Evolutionary conservation across 2,888 invertebrate species (phyloP).

Genomic region (Ornithoptera priamus): DNA sequence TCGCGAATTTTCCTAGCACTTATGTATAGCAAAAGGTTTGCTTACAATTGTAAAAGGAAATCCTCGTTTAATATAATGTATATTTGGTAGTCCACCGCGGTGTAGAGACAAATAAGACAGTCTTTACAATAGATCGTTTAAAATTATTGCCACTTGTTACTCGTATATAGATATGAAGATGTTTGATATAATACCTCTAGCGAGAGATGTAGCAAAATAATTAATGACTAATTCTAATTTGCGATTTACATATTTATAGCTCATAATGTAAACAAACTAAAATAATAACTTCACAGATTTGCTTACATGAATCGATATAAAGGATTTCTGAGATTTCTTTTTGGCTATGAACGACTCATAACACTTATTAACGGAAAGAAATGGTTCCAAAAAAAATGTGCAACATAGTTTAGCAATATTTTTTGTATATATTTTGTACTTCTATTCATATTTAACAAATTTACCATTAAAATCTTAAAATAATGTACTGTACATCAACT

Average conservation of each 20-base stretch:
- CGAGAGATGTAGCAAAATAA: constrained; percentile 51
- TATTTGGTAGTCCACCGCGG: constrained; percentile 55
- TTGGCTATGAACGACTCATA: no score
- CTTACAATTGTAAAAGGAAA: constrained; percentile 36
- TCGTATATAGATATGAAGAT: constrained; percentile 61
- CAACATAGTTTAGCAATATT: no score
- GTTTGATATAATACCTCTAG: constrained; percentile 52
- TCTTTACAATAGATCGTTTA: constrained; percentile 73
- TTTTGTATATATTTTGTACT: no score
- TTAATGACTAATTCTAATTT: constrained; percentile 23
- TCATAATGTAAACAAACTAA: neutral
- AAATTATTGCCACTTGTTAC: constrained; percentile 63
- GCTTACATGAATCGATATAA: no score
- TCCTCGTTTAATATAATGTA: constrained; percentile 33
- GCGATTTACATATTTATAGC: constrained; percentile 9
- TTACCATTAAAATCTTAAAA: no score
- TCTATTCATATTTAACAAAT: no score
- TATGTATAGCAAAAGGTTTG: constrained; percentile 2
- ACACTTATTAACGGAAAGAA: no score
- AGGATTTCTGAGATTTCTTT: no score
- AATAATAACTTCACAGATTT: no score
- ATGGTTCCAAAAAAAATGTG: no score
- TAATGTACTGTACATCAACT: no score
- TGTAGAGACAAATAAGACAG: constrained; percentile 56
- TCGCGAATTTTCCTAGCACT: no score